phyloP scores from a whole-genome alignment of 2,888 invertebrate genomes.

The Octonoba sinensis region DNA sequence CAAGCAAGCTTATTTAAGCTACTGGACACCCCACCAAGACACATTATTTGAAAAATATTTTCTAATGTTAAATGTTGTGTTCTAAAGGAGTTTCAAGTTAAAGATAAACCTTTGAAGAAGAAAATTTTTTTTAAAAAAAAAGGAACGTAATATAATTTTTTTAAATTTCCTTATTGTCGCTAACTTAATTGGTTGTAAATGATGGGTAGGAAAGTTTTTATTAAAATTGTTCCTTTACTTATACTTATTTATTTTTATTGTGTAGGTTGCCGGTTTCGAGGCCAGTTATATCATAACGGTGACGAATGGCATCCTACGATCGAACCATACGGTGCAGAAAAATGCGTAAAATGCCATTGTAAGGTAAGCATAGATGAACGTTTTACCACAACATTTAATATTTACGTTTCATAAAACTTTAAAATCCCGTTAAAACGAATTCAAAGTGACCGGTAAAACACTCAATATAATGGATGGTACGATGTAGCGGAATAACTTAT shows the following conservation, averaged over 20 bases:
- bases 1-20: no score
- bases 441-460: no score
- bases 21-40: no score
- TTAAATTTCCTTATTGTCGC: not conserved
- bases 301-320: slow-evolving; percentile 90
- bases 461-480: no score
- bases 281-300: slow-evolving; percentile 80
- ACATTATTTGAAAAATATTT: no score
- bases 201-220: no score
- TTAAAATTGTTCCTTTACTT: not conserved
- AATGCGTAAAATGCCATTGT: slow-evolving; percentile 91
- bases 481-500: no score
- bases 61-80: no score
- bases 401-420: not conserved
- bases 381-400: not conserved
- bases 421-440: not conserved
- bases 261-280: slow-evolving; percentile 75
- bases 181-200: no score
- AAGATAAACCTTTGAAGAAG: no score
- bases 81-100: no score
- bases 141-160: not conserved
- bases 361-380: slow-evolving; percentile 73
- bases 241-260: not conserved
- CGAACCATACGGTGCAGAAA: slow-evolving; percentile 87
- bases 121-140: not conserved